Conservation (phyloP, 2,888 invertebrate species). For the Celastrina argiolus region DNA sequence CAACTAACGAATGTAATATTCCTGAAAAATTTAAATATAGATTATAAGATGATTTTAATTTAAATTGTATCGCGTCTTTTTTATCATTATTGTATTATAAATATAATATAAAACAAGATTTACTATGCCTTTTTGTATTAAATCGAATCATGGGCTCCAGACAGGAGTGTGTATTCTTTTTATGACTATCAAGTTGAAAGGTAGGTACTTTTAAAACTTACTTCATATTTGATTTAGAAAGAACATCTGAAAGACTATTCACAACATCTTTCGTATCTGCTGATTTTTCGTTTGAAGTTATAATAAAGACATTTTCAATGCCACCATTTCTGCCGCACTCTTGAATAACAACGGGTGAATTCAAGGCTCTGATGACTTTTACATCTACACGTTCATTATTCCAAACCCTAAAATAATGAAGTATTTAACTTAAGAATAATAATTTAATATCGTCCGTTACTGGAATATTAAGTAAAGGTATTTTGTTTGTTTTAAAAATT, state of each 20-base stretch:
- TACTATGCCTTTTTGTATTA: too few relatives aligned
- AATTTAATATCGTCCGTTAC: too few relatives aligned
- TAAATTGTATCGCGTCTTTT: too few relatives aligned
- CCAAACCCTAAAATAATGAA: constrained; percentile 6
- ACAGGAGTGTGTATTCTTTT: too few relatives aligned
- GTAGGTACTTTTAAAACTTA: neutral
- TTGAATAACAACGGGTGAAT: neutral
- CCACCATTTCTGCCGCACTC: neutral
- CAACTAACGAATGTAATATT: neutral
- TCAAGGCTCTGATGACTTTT: neutral
- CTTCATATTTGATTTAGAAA: neutral
- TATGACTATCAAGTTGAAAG: too few relatives aligned
- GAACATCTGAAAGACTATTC: neutral
- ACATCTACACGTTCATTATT: neutral
- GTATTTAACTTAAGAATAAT: too few relatives aligned
- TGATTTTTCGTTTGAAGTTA: neutral
- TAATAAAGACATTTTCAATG: constrained; percentile 4
- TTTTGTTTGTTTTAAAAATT: too few relatives aligned
- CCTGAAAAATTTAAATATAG: neutral
- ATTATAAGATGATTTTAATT: constrained; percentile 31
- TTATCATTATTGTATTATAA: too few relatives aligned
- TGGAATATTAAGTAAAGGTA: too few relatives aligned
- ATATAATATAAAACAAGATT: too few relatives aligned
- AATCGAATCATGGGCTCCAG: too few relatives aligned
- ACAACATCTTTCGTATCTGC: neutral